phyloP scores from a whole-genome alignment of 2,113 vertebrate genomes.

The Pterocles burchelli region DNA sequence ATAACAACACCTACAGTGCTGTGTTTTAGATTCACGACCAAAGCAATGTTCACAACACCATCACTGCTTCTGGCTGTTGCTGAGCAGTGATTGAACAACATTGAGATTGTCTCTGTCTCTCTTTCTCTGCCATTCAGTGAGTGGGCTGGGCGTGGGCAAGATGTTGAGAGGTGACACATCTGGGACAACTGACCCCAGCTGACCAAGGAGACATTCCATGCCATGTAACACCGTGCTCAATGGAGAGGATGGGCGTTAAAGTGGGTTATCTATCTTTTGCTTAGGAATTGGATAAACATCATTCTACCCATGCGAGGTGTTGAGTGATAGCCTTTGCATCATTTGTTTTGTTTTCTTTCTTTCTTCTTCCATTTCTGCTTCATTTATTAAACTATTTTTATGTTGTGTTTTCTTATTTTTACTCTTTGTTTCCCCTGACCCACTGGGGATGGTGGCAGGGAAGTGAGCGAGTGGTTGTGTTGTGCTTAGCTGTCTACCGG shows the following conservation, averaged over 20 bases:
- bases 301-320: neutral
- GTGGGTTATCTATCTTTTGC: neutral
- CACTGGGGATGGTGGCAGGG: no score
- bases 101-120: neutral
- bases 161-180: neutral
- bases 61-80: neutral
- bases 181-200: rapidly evolving
- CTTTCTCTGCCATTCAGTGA: neutral
- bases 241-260: rapidly evolving
- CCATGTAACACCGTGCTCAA: neutral
- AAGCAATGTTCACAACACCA: neutral
- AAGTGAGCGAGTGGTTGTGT: rapidly evolving
- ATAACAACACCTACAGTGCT: neutral
- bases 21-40: neutral
- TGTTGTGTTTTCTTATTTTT: neutral
- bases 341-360: neutral
- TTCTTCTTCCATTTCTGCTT: neutral
- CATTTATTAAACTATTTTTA: neutral
- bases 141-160: rapidly evolving
- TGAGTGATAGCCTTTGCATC: neutral
- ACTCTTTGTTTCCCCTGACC: neutral
- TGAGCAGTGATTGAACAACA: neutral
- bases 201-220: neutral
- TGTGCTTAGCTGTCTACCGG: neutral
- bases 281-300: neutral